These are phyloP conservation scores for Conus canariensis DNA, from an alignment of 2,888 invertebrate genomes.

Conservation along the genomic window DNA sequence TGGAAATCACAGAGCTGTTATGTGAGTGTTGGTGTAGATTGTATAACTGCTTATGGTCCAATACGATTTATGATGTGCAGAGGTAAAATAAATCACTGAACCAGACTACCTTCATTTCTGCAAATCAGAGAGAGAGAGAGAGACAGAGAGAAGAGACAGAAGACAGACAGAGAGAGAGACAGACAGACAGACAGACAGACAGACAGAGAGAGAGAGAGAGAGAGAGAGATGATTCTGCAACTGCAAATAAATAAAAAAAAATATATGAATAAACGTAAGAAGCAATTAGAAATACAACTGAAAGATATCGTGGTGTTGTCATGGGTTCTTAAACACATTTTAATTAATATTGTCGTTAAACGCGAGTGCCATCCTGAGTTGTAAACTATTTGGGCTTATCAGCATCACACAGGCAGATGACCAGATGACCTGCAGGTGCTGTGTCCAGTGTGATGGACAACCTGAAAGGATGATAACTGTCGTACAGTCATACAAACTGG, in stretches of 20 bases:
- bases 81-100: neutral
- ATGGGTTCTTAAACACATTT: neutral
- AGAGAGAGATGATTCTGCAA: neutral
- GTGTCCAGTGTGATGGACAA: too few species aligned
- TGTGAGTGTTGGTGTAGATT: too few species aligned
- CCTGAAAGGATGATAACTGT: too few species aligned
- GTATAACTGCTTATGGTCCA: too few species aligned
- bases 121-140: neutral
- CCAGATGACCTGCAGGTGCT: neutral
- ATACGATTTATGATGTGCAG: neutral
- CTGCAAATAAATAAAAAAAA: neutral
- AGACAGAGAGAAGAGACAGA: neutral
- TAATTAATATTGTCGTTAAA: too few species aligned
- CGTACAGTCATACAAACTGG: neutral
- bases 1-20: too few species aligned
- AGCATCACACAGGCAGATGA: neutral
- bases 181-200: neutral
- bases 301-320: neutral
- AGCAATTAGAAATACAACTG: too few species aligned
- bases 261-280: neutral
- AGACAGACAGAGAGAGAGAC: neutral
- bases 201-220: neutral
- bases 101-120: neutral
- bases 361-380: too few species aligned
- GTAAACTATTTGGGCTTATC: too few species aligned